Base-by-base conservation (phyloP, 1,140 invertebrate genomes). In the Zaprionus inermis region DNA sequence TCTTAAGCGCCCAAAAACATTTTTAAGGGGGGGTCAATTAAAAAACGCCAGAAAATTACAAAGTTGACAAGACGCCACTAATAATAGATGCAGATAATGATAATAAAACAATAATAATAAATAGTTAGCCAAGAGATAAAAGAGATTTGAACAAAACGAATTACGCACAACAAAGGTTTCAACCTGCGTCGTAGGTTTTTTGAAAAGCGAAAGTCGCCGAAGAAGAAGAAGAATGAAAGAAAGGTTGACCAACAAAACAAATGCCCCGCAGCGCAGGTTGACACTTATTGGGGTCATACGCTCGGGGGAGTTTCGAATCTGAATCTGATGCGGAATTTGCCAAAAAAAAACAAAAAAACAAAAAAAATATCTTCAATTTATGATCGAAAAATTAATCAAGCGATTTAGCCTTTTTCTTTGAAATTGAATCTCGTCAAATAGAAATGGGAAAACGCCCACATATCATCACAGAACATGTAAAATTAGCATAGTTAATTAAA, bases 401-500 rank as follows among this genome's bases (percentile, higher is more conserved):
- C 30, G 4, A 51, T 61, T 54, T 51, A 79, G 58, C 76, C 73
- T 66, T 34, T 55, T 18, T 70, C 72, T 63, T 61, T 66, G 63
- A 61, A 80, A 78, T 78, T 65, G 18, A 66, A 58, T 46, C 65
- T 54, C 30, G 20, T 60, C 56, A 30, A 69, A 69, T 57, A 58
- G 30, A 41, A 59, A 68, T 59, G 36, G 36, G n/a, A 71, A 56
- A 30, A 36, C 72, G 46, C 72, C 60, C 68, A 75, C 68, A 63
- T 9, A 60, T 59, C 18, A 55, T 38, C 7, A n/a, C 16, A 44
- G 38, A 44, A 32, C 61, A 65, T 74, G 64, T 63, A 70, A 64
- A 57, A 88, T 88, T 86, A 79, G 76, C 79, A 86, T 86, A 73
- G 70, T 79, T 79, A 88, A 88, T 86, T 79, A 22, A 49, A 49